Conservation (phyloP, 2,113 vertebrate species). For the Xiphorhynchus elegans region DNA sequence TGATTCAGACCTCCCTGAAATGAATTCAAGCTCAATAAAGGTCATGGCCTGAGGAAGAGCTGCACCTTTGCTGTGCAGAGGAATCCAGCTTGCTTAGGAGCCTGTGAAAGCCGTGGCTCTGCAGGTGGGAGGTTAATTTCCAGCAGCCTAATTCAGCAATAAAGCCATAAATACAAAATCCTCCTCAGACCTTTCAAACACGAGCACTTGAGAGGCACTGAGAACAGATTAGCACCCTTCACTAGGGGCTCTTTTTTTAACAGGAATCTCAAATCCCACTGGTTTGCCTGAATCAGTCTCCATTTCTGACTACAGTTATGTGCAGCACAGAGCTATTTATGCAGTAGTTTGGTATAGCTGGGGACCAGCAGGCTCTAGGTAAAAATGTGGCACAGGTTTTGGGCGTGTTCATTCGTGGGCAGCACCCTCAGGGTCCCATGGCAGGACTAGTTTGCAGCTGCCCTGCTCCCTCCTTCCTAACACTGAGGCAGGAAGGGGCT, state of each 20-base stretch:
- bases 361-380: not conserved
- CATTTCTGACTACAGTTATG: not conserved
- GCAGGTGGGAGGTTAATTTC: slow-evolving; percentile 17
- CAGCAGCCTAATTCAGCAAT: slow-evolving; percentile 3
- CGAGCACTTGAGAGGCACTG: not conserved
- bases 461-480: not conserved
- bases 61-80: not conserved
- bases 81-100: not conserved
- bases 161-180: slow-evolving; percentile 3
- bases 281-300: not conserved
- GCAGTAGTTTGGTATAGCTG: not conserved
- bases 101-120: not conserved
- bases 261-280: not conserved
- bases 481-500: not conserved
- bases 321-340: not conserved
- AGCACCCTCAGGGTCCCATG: fast-evolving
- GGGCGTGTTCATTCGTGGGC: not conserved
- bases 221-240: not conserved
- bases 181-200: not conserved
- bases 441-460: fast-evolving
- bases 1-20: not conserved
- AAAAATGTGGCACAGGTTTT: not conserved
- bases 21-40: not conserved
- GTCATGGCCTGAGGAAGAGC: not conserved
- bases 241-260: not conserved